Base-by-base conservation (phyloP, 2,888 invertebrate species). In the Tinea trinotella region DNA sequence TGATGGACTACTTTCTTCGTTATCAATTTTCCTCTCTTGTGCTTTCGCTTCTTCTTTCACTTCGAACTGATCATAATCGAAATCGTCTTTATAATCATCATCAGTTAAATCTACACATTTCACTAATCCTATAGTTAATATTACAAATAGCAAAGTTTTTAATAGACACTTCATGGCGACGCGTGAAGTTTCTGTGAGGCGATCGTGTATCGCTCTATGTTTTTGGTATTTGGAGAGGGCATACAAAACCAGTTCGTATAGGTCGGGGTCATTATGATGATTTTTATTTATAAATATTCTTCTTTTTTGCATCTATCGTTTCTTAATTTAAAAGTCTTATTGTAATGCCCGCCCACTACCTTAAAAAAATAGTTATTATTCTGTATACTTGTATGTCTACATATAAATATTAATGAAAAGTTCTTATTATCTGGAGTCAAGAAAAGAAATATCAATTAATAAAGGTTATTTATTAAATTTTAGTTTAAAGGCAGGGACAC, bases 31-130 rank as follows among this genome's bases (percentile, higher is more conserved):
- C 3, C 7, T 30, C 30, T 2, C n/a, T n/a, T n/a, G n/a, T n/a
- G n/a, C n/a, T n/a, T n/a, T 4, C 30, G n/a, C n/a, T n/a, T 30
- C 30, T 10, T 19, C 18, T 17, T 46, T 50, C 18, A 3, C 48
- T 50, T 22, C 13, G 24, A 24, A 50, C 12, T 50, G 50, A 6
- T 50, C 50, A 10, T 50, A 50, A 15, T 50, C 50, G 24, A 50
- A 50, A 24, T 50, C 50, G 24, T 50, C 50, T n/a, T 24, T 15
- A 15, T 24, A 50, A 20, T 48, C 48, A 1, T 18, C 20, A 1
- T 48, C 48, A 18, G 17, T 48, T 7, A 18, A 18, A 9, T 17
- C 19, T 19, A 18, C n/a, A 48, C 48, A 48, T 9, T 19, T 20
- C 19, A 20, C 20, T n/a, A 17, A 48, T 19, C 17, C 15, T 19